Base-by-base conservation (phyloP, 2,113 vertebrate genomes). In the Cryptomyrus ogoouensis region DNA sequence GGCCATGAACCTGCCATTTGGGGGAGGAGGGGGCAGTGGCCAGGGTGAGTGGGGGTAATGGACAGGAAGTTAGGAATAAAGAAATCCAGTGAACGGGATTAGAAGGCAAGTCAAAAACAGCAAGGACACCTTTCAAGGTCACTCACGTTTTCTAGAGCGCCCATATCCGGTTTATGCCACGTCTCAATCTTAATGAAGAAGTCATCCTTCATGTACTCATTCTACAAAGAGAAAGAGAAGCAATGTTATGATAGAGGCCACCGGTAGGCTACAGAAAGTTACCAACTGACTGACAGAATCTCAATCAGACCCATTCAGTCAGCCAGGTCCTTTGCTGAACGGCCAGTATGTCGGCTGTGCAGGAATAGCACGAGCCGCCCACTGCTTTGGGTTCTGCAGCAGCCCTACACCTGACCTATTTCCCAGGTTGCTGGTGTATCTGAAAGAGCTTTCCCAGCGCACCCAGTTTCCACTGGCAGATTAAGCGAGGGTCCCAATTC, bases 181-280 rank as follows among this genome's bases (percentile, higher is more conserved):
- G 98, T 99, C 96, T 99, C 98, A 83, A 99, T 99, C 96, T 99
- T 99, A 94, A 99, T 98, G 95, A 99, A 98, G 94, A 99, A 99
- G 93, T 99, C 97, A 87, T 99, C 98, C 96, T 99, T 99, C 98
- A 99, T 99, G 94, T 99, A 99, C 94, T 99, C 98, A 83, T 99
- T 99, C 98, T 99, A 94, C 86, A 92, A 92, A 89, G 24, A 49
- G 27, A 93, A 47, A 15, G 92, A 84, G 8, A 84, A 19, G 13
- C 15, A 19, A 15, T 5, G 13, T 42, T 42, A 39, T 15, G 13
- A 74, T 3, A 3, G 8, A 70, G n/a, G n/a, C 24, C 62, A 70
- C n/a, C 27, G 10, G 66, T 31, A 27, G 66, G 66, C n/a, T 70
- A 77, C 31, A 77, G 5, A n/a, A 77, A 39, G 70, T 17, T 77